Base-by-base conservation (phyloP, 2,888 invertebrate species). In the Plusia festucae region DNA sequence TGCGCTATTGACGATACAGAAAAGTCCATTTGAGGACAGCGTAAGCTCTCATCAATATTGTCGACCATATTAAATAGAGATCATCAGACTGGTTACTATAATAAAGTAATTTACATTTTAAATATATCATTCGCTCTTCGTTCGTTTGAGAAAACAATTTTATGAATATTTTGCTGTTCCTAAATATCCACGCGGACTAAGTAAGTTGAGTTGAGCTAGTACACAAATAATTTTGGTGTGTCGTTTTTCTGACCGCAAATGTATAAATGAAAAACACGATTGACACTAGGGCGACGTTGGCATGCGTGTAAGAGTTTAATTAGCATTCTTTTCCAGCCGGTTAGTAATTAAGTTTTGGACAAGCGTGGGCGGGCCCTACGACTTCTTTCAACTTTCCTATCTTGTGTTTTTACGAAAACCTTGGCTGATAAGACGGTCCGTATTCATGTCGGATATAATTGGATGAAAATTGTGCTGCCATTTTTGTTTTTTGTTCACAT, bases 281-380 rank as follows among this genome's bases (percentile, higher is more conserved):
- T 84, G 82, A 83, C 85, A 84, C 79, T 73, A 77, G 77, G 79
- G 76, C 79, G 68, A 73, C 72, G 79, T 75, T 70, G 73, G 82
- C 70, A 77, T 78, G 81, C 71, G 71, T 76, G 73, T 69, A 74
- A 66, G 71, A 68, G 40, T 76, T 83, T 82, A 82, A 83, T 86
- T 83, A 81, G 81, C 82, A 83, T 85, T 87, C 77, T 79, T 82
- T 71, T 56, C 68, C 63, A 65, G 72, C 78, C 73, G 73, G 66
- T 77, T 65, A 60, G 77, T 76, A 84, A 86, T 85, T 82, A 85
- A 79, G 59, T 63, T 73, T 70, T 67, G 59, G 56, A 52, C 65
- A 69, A 62, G 63, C 54, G 83, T 82, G 73, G 79, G 82, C 70
- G 82, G 71, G 71, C 74, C 77, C 70, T 78, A 57, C 58, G 20